Conservation (phyloP, 2,797 vertebrate genomes). For the Coilia nasus region DNA sequence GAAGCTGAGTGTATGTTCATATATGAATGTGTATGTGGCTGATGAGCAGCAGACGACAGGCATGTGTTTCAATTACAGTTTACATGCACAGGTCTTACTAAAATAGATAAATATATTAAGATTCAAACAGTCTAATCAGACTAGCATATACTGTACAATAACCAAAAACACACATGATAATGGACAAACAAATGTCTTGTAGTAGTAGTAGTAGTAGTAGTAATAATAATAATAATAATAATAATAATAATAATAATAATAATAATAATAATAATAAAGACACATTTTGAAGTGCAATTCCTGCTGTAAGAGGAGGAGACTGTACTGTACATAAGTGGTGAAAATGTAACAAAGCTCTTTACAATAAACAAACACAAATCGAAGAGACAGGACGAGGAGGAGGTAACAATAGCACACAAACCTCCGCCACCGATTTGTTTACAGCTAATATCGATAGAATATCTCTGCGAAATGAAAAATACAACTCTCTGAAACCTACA, state of each 20-base stretch:
- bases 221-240: constrained; percentile 19
- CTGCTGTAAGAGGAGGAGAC: background rate
- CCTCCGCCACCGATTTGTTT: background rate
- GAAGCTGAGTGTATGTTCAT: background rate
- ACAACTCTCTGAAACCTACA: constrained; percentile 29
- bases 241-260: constrained; percentile 29
- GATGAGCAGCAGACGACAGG: background rate
- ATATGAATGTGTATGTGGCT: background rate
- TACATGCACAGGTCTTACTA: constrained; percentile 20
- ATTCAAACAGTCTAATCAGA: constrained; percentile 21
- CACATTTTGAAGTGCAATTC: constrained; percentile 34
- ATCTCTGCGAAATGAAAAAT: constrained; percentile 37
- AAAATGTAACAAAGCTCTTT: background rate
- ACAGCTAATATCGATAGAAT: background rate
- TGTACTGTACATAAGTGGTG: background rate
- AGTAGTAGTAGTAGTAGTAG: constrained; percentile 25
- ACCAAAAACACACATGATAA: constrained; percentile 1
- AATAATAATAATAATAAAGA: constrained; percentile 33
- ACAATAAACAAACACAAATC: constrained; percentile 2
- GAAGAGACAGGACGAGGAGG: background rate
- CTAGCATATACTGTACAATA: constrained; percentile 1
- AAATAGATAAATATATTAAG: constrained; percentile 14
- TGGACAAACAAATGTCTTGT: background rate
- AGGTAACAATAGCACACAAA: background rate
- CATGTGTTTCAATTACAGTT: constrained; percentile 34